phyloP scores from a whole-genome alignment of 2,797 vertebrate species.

The Alosa sapidissima region DNA sequence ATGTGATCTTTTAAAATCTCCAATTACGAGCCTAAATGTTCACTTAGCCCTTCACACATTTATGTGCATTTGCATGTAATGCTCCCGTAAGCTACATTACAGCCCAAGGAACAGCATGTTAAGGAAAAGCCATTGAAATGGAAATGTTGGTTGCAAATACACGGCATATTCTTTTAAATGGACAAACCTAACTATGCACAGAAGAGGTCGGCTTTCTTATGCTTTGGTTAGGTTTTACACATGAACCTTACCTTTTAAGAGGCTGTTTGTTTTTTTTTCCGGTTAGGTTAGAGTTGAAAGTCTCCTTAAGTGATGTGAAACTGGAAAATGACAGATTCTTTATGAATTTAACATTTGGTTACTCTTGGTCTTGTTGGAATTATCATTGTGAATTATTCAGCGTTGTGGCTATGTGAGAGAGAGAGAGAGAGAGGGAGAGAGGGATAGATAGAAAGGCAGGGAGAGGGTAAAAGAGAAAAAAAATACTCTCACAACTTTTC shows the following conservation, averaged over 20 bases:
- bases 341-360: background rate
- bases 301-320: background rate
- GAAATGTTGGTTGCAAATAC: background rate
- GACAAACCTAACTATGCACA: background rate
- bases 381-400: conserved; percentile 5
- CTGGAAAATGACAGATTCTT: background rate
- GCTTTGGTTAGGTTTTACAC: background rate
- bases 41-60: background rate
- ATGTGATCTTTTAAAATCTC: background rate
- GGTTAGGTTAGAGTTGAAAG: background rate
- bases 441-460: background rate
- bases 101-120: background rate
- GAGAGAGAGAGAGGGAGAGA: background rate
- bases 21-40: background rate
- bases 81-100: background rate
- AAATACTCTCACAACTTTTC: background rate
- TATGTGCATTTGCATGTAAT: background rate
- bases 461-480: background rate
- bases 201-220: background rate
- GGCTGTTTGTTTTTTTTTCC: background rate
- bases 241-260: background rate
- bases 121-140: background rate
- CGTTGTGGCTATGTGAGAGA: background rate
- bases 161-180: background rate
- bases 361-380: background rate